Percentiles rank a stretch among this genome's conserved stretches.
Conservation (phyloP, 2,888 invertebrate species). For the Pachliopta kotzebuea region DNA sequence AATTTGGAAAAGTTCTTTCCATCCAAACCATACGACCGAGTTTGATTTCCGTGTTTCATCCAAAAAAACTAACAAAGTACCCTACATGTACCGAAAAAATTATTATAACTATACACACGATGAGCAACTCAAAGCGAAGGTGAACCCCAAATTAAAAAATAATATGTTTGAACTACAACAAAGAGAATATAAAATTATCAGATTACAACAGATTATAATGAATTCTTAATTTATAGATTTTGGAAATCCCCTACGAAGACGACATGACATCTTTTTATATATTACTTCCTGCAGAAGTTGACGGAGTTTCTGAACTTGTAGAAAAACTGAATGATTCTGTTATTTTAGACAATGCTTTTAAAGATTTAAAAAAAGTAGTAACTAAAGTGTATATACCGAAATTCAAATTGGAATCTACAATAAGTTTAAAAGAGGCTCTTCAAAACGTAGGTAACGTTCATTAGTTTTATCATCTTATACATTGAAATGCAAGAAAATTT, state of each 20-base stretch:
- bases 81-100: conserved; percentile 83
- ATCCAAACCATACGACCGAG: conserved; percentile 71
- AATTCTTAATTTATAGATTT: conserved; percentile 62
- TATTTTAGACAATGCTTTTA: conserved; percentile 59
- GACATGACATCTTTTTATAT: conserved; percentile 85
- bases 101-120: conserved; percentile 62
- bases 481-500: no score
- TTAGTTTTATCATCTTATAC: not conserved
- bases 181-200: no score
- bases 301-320: conserved; percentile 83
- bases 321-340: conserved; percentile 75
- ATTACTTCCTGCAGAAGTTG: conserved; percentile 84
- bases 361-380: conserved; percentile 61
- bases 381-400: conserved; percentile 86
- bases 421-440: conserved; percentile 81
- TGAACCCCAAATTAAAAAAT: not conserved
- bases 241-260: conserved; percentile 87
- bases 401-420: conserved; percentile 87
- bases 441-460: conserved; percentile 71
- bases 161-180: no score
- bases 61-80: conserved; percentile 78
- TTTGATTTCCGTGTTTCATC: conserved; percentile 82
- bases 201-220: not conserved
- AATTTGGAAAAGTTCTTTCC: conserved; percentile 84
- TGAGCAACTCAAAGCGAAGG: conserved; percentile 49